Base-by-base conservation (phyloP, 2,797 vertebrate genomes). In the Philypnodon macrostomus region DNA sequence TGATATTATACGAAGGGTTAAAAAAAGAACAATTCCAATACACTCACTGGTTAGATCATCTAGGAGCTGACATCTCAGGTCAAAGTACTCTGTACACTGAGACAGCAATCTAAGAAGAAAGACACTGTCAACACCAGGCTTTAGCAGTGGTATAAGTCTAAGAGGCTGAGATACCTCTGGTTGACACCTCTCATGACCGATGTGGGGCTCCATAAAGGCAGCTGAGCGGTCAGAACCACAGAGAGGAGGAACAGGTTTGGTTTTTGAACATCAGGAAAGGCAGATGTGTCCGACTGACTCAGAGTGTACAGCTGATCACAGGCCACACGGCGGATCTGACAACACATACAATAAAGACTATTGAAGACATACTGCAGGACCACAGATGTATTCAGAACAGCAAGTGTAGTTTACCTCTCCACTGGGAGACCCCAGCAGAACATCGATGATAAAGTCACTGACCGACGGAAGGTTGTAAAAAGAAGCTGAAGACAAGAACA, bases 151-250 rank as follows among this genome's bases (percentile, higher is more conserved):
- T 12, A 61, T 67, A 7, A 47, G 7, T 2, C 2, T 14, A 18
- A 1, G 4, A 17, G 32, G 2, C 24, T 10, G 37, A n/a, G 18
- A 17, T 73, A 95, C 97, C 97, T 96, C 86, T 98, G 95, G 83
- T 98, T 98, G 82, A 98, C 87, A 21, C 97, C 97, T 78, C 97
- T 94, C 96, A 99, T 98, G 53, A 98, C 92, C 48, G 96, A 98
- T 7, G 97, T 98, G 5, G 97, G 96, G 64, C 96, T 97, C 97
- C 97, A 99, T 16, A 99, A 87, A 0, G 97, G 96, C 65, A 99
- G 91, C 80, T 98, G 97, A n/a, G 97, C 95, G 0, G 93, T 93
- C 11, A 99, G 91, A 53, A 99, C 73, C 48, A 97, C 94, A 0
- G 91, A 91, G 2, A 99, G 86, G 21, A 99, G 92, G 83, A 98